A percentile compares a stretch with the other conserved stretches of the same genome.
Evolutionary conservation across 1,140 invertebrate genomes (phyloP).

Genomic region (Tetragonula clypearis): DNA sequence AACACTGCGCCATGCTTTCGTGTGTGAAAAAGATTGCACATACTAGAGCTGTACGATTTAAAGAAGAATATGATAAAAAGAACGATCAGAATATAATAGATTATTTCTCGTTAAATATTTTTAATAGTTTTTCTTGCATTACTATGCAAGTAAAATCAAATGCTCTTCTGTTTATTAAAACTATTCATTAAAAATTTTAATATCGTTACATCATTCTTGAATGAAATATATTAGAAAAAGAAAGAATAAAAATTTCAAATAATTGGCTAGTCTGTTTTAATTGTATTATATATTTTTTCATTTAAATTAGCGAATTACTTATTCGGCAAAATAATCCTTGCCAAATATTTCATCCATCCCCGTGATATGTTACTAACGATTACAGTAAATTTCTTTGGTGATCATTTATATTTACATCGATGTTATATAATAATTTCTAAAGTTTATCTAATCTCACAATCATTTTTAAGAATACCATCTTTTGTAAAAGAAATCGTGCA

Average conservation of each 20-base stretch:
- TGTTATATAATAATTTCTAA: constrained; percentile 45
- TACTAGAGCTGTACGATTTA: constrained; percentile 10
- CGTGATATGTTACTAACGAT: constrained; percentile 47
- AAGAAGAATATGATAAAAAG: constrained; percentile 13
- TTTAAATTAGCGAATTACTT: constrained; percentile 11
- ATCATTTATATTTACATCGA: constrained; percentile 41
- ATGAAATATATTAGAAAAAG: background rate
- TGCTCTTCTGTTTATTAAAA: background rate
- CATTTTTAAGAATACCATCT: constrained; percentile 27
- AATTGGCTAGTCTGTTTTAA: constrained; percentile 12
- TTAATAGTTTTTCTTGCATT: background rate
- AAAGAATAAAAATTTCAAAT: background rate
- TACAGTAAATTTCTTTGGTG: constrained; percentile 53
- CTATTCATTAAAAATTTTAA: background rate
- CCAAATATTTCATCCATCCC: background rate
- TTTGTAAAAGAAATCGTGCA: constrained; percentile 35
- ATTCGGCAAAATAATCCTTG: background rate
- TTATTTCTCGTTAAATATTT: background rate
- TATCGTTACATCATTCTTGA: background rate
- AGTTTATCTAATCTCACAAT: constrained; percentile 29
- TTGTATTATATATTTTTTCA: background rate
- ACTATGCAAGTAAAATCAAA: background rate
- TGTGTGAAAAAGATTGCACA: constrained; percentile 25
- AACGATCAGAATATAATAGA: constrained; percentile 23
- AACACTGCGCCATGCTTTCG: constrained; percentile 38